phyloP scores from a whole-genome alignment of 2,888 invertebrate species.

The Dicranocentrus wangi region DNA sequence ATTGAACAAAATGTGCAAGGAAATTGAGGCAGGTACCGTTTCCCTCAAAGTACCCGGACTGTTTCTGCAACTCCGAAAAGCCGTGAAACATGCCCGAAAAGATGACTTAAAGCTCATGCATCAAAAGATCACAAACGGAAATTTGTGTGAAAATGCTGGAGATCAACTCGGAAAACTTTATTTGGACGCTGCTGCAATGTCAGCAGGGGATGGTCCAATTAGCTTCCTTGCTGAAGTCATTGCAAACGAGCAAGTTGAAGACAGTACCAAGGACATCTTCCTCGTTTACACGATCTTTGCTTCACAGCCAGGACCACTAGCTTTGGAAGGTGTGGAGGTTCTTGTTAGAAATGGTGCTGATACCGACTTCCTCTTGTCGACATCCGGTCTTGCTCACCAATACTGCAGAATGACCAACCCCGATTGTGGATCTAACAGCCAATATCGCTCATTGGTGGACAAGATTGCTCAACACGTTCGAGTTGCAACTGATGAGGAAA shows the following conservation, averaged over 20 bases:
- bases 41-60: constrained; percentile 81
- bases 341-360: constrained; percentile 66
- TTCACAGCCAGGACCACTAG: constrained; percentile 58
- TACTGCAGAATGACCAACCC: constrained; percentile 74
- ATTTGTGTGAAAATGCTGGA: constrained; percentile 75
- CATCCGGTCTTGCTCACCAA: constrained; percentile 75
- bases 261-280: constrained; percentile 66
- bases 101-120: constrained; percentile 83
- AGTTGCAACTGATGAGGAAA: constrained; percentile 37
- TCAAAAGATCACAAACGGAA: constrained; percentile 79
- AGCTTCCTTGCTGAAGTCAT: constrained; percentile 83
- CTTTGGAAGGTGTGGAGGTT: constrained; percentile 60
- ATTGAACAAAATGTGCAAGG: constrained; percentile 75
- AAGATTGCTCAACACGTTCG: constrained; percentile 60
- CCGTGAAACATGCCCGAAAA: constrained; percentile 81
- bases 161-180: constrained; percentile 79
- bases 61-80: constrained; percentile 81
- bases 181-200: constrained; percentile 86
- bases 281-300: constrained; percentile 66
- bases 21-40: constrained; percentile 79
- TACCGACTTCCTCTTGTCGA: constrained; percentile 74
- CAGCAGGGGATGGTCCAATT: constrained; percentile 86
- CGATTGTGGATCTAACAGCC: constrained; percentile 73
- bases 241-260: constrained; percentile 74
- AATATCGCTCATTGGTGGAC: constrained; percentile 66